Base-by-base conservation (phyloP, 2,797 vertebrate genomes). In the Phrynocephalus forsythii region DNA sequence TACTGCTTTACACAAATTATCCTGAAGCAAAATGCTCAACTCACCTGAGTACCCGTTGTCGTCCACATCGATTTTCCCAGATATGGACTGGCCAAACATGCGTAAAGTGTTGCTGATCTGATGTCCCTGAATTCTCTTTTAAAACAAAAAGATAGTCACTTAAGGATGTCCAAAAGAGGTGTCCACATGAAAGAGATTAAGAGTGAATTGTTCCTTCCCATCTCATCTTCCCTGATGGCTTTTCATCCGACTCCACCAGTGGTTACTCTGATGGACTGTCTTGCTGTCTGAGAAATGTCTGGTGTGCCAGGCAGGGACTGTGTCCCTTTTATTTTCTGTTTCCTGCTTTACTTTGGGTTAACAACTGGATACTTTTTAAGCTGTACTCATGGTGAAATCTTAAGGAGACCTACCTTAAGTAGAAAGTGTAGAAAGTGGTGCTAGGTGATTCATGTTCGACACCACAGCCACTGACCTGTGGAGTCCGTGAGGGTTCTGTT, bases 31-130 rank as follows among this genome's bases (percentile, higher is more conserved):
- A 80, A 13, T 78, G 50, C 75, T 92, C 90, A 79, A 91, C 93
- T 96, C 96, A 99, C 99, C 99, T 94, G 98, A 93, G 96, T 99
- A 99, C 78, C 98, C 98, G 85, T 99, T 99, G 92, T 97, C 93
- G 91, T 99, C 99, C 20, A 97, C 95, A 95, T 99, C 99, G 30
- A 99, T 94, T 87, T 97, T 97, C 72, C 98, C 98, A 87, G 97
- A 98, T 94, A 99, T 96, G 3, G 99, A 99, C 84, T 99, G 98
- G 86, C 99, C 99, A 86, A 99, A 99, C 98, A 99, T 99, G 90
- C 94, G 96, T 90, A 99, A 96, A 81, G 96, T 95, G 83, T 91
- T 94, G 87, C 98, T 97, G 89, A 99, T 90, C 30, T 96, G 94
- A 63, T 96, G 97, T 71, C 97, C 98, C 79, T 97, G 96, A 90